Percentiles rank a stretch among this genome's conserved stretches.
Evolutionary conservation across 2,113 vertebrate species (phyloP).

Genomic region (Carettochelys insculpta): DNA sequence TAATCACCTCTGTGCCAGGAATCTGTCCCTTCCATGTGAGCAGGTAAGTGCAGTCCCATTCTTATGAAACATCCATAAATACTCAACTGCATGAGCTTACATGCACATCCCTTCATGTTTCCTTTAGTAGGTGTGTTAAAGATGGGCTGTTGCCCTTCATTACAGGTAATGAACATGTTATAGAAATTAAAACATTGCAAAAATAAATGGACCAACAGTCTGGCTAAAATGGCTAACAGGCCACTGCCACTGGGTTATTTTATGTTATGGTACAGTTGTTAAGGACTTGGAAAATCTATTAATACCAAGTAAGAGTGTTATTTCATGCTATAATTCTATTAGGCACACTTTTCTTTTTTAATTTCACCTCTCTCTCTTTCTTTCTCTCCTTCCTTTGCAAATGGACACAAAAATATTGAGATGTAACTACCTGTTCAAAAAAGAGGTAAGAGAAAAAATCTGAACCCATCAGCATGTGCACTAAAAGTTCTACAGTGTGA

Average conservation of each 20-base stretch:
- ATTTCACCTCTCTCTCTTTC: constrained; percentile 44
- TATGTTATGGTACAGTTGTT: not conserved
- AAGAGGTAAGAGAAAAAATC: constrained; percentile 13
- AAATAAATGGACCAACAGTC: not conserved
- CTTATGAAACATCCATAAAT: not conserved
- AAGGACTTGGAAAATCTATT: constrained; percentile 47
- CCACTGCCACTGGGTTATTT: not conserved
- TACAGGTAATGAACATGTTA: not conserved
- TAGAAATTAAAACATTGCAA: not conserved
- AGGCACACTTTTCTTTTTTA: constrained; percentile 37
- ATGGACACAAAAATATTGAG: constrained; percentile 39
- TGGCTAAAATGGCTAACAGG: not conserved
- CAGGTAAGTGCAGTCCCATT: not conserved
- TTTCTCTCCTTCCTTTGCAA: constrained; percentile 58
- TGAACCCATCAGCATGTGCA: not conserved
- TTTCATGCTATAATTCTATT: constrained; percentile 45
- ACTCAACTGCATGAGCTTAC: not conserved
- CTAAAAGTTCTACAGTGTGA: not conserved
- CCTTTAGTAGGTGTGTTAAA: not conserved
- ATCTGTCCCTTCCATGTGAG: not conserved
- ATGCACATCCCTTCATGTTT: not conserved
- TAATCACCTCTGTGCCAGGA: not conserved
- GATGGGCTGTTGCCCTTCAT: not conserved
- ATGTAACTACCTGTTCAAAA: not conserved
- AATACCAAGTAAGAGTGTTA: not conserved